phyloP scores from a whole-genome alignment of 2,113 vertebrate genomes.

The Tautogolabrus adspersus region DNA sequence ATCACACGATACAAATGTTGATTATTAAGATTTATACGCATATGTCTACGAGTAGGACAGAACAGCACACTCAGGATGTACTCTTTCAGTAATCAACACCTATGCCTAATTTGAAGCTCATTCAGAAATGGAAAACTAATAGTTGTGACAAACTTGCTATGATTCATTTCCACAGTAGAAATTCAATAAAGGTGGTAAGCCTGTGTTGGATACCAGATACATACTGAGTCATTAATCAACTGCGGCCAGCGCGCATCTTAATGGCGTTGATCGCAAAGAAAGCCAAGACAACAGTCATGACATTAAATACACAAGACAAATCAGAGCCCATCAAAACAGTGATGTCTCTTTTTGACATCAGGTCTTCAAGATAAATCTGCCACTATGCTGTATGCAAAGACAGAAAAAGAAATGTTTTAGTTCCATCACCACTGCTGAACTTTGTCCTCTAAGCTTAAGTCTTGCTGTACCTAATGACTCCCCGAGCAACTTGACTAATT shows the following conservation, averaged over 20 bases:
- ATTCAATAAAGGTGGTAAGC: background rate
- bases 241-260: background rate
- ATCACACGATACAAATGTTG: no score
- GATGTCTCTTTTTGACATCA: background rate
- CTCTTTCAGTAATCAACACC: conserved; percentile 8
- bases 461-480: conserved; percentile 50
- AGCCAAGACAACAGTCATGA: background rate
- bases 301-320: background rate
- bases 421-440: conserved; percentile 9
- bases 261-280: background rate
- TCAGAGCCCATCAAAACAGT: background rate
- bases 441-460: conserved; percentile 17
- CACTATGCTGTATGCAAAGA: background rate
- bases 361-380: background rate
- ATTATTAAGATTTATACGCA: no score
- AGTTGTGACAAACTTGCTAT: conserved; percentile 7
- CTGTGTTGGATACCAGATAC: background rate
- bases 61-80: background rate
- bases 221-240: background rate
- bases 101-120: background rate
- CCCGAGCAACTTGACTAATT: conserved; percentile 58
- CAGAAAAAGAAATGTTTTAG: background rate
- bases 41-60: no score
- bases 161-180: background rate
- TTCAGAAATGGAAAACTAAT: background rate